Evolutionary conservation across 2,888 invertebrate species (phyloP).

Genomic region (Uloborus plumipes): DNA sequence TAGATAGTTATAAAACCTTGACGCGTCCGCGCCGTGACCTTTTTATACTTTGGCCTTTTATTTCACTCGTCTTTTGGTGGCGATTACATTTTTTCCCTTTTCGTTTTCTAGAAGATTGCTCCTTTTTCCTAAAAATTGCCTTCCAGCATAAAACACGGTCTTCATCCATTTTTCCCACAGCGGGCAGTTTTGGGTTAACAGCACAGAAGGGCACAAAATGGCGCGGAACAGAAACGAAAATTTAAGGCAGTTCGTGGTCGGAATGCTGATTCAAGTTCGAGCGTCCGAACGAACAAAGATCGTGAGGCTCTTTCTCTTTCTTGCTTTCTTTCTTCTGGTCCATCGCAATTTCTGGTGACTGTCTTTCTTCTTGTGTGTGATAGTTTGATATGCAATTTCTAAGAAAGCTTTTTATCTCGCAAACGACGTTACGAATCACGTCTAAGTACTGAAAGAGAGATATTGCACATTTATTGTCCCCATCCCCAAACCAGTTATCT

Average conservation of each 20-base stretch:
- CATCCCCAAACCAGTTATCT: no score
- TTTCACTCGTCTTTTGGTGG: conserved; percentile 33
- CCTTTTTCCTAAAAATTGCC: conserved; percentile 34
- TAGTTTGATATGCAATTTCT: no score
- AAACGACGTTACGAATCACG: no score
- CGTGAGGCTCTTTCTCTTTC: no score
- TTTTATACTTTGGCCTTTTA: conserved; percentile 46
- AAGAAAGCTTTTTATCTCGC: no score
- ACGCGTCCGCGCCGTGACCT: conserved; percentile 35
- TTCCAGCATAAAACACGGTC: conserved; percentile 49
- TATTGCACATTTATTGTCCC: no score
- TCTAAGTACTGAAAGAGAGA: no score
- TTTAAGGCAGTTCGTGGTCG: conserved; percentile 44
- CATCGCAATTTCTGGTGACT: no score
- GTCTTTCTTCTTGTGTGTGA: no score
- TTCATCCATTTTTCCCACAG: conserved; percentile 27
- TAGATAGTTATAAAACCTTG: conserved; percentile 36
- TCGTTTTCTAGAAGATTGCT: conserved; percentile 28
- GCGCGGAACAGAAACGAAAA: conserved; percentile 54
- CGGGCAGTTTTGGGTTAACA: conserved; percentile 43
- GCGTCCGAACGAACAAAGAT: no score
- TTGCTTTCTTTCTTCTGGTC: no score
- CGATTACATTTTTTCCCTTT: conserved; percentile 23
- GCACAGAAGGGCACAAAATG: conserved; percentile 38
- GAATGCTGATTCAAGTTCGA: conserved; percentile 31